Percentiles rank a stretch among this genome's conserved stretches.
Evolutionary conservation across 1,140 invertebrate species (phyloP).

Genomic region (Tetraneura akinire): DNA sequence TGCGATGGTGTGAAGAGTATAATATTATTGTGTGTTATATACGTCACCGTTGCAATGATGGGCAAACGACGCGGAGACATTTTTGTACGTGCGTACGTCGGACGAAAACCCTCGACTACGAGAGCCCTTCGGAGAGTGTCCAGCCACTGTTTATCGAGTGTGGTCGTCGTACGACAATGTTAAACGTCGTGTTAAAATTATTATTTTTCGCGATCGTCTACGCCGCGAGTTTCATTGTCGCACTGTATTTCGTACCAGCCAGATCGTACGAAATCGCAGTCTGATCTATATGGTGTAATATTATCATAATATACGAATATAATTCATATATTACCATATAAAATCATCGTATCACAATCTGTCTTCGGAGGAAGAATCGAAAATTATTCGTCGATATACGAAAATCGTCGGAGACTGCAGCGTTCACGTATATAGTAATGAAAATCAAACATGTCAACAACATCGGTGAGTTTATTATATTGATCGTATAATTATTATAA

Average conservation of each 20-base stretch:
- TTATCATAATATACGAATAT: background rate
- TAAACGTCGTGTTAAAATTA: background rate
- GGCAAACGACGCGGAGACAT: background rate
- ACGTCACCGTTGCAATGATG: background rate
- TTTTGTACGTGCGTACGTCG: background rate
- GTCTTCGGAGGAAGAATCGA: too few relatives aligned
- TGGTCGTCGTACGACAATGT: slow-evolving; percentile 25
- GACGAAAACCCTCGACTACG: background rate
- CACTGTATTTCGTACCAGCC: background rate
- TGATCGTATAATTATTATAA: too few relatives aligned
- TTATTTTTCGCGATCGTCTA: background rate
- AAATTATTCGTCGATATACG: too few relatives aligned
- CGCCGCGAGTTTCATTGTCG: background rate
- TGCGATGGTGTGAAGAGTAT: background rate
- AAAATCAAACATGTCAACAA: slow-evolving; percentile 34
- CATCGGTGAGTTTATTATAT: slow-evolving; percentile 1
- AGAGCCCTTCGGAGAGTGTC: slow-evolving; percentile 3
- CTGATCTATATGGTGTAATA: background rate
- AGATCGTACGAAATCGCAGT: too few relatives aligned
- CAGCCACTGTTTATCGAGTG: background rate
- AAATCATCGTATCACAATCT: too few relatives aligned
- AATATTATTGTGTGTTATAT: too few relatives aligned
- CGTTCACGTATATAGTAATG: slow-evolving; percentile 25
- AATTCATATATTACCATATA: too few relatives aligned
- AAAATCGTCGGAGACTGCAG: too few relatives aligned